Conservation (phyloP, 2,888 invertebrate species). For the Phaedon cochleariae region DNA sequence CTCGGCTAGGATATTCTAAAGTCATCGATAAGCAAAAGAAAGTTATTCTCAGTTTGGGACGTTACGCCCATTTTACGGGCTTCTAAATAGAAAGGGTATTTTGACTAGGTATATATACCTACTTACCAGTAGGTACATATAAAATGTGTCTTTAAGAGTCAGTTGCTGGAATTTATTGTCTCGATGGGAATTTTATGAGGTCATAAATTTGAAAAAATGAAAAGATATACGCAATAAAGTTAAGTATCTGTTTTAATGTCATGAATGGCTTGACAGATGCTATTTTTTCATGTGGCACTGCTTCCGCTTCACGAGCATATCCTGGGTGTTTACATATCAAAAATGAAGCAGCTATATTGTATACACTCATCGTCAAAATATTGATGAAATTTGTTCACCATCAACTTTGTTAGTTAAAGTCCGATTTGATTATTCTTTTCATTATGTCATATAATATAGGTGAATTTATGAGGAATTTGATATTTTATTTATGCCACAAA, state of each 20-base stretch:
- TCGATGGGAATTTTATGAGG: conserved; percentile 44
- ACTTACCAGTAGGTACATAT: conserved; percentile 35
- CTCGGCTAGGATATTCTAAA: conserved; percentile 45
- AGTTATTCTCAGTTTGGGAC: conserved; percentile 39
- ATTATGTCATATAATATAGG: no score
- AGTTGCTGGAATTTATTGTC: conserved; percentile 41
- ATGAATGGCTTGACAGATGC: conserved; percentile 32
- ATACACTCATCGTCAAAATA: no score
- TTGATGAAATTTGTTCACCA: no score
- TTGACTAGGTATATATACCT: conserved; percentile 37
- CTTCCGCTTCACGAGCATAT: neutral
- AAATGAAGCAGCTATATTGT: neutral
- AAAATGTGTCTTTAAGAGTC: conserved; percentile 26
- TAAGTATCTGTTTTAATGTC: conserved; percentile 47
- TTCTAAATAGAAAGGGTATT: conserved; percentile 41
- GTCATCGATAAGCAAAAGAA: conserved; percentile 47
- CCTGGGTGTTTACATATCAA: no score
- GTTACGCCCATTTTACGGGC: conserved; percentile 35
- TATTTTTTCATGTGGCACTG: neutral
- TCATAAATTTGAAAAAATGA: conserved; percentile 49
- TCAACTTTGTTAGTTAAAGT: no score
- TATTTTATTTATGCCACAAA: no score
- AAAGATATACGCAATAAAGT: conserved; percentile 48
- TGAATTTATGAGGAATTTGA: no score
- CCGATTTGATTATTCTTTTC: no score